Conservation (phyloP, 2,888 invertebrate species). For the Apamea epomidion region DNA sequence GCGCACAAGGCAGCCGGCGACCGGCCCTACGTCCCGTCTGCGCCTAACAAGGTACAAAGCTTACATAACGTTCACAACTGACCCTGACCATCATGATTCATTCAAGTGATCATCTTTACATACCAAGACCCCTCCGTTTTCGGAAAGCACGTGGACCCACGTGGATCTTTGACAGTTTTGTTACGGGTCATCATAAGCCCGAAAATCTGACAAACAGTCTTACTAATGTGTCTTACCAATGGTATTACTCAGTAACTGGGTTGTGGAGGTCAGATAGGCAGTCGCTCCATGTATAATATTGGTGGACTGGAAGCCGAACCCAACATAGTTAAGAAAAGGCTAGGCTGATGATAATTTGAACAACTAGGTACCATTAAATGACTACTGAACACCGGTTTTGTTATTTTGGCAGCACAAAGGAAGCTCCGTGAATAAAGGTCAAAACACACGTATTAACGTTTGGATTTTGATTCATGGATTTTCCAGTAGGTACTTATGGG, state of each 20-base stretch:
- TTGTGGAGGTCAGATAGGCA: background rate
- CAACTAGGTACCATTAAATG: background rate
- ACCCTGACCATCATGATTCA: background rate
- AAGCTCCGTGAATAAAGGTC: background rate
- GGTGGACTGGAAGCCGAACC: background rate
- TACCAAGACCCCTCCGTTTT: background rate
- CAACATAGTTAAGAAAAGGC: background rate
- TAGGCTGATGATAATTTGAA: background rate
- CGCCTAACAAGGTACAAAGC: constrained; percentile 75
- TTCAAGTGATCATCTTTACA: background rate
- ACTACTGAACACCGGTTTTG: background rate
- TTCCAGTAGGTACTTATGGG: background rate
- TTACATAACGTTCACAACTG: background rate
- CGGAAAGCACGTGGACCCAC: background rate
- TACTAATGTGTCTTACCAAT: too few species aligned
- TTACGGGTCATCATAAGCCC: background rate
- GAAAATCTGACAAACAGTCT: too few species aligned
- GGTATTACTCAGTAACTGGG: background rate
- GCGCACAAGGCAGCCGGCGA: constrained; percentile 74
- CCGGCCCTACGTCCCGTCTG: constrained; percentile 77
- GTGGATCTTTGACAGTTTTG: background rate
- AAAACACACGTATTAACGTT: too few species aligned
- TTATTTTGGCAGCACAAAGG: background rate
- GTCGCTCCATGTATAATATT: background rate
- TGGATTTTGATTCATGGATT: too few species aligned